Evolutionary conservation across 2,888 invertebrate species (phyloP).

Genomic region (Leistus spinibarbis): DNA sequence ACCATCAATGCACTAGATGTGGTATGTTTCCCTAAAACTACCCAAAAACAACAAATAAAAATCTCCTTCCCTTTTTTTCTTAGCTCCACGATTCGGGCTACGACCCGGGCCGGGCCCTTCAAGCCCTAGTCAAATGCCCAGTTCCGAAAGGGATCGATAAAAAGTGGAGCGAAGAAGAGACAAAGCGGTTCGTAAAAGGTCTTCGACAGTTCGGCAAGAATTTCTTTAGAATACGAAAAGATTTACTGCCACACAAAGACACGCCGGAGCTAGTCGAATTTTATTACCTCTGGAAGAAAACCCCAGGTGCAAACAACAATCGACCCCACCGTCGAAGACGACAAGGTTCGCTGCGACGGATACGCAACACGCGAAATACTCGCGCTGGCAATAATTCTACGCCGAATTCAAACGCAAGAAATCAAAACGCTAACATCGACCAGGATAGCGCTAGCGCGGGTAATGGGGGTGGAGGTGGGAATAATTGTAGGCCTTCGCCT

Average conservation of each 20-base stretch:
- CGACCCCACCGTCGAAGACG: constrained; percentile 90
- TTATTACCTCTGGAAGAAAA: constrained; percentile 99
- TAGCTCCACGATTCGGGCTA: constrained; percentile 95
- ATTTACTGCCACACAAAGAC: constrained; percentile 94
- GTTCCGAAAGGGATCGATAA: constrained; percentile 96
- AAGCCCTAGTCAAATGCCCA: constrained; percentile 95
- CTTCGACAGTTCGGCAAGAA: constrained; percentile 98
- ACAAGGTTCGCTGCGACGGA: constrained; percentile 84
- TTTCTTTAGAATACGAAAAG: constrained; percentile 96
- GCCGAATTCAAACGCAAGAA: constrained; percentile 59
- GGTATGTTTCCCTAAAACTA: constrained; percentile 58
- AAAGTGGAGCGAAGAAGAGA: constrained; percentile 98
- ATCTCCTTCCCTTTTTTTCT: background rate
- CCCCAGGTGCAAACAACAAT: constrained; percentile 95
- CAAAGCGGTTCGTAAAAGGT: constrained; percentile 98
- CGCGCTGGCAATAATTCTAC: constrained; percentile 69
- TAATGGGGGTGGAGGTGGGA: constrained; percentile 55
- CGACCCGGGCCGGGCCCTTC: constrained; percentile 94
- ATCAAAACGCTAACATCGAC: constrained; percentile 42
- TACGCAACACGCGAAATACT: constrained; percentile 86
- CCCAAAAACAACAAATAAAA: background rate
- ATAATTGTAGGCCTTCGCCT: constrained; percentile 63
- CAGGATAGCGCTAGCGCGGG: constrained; percentile 48
- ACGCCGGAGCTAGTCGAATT: constrained; percentile 97
- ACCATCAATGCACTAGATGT: constrained; percentile 97